These are phyloP conservation scores for Anhinga anhinga DNA, from an alignment of 2,113 vertebrate species.

Conservation along the genomic window DNA sequence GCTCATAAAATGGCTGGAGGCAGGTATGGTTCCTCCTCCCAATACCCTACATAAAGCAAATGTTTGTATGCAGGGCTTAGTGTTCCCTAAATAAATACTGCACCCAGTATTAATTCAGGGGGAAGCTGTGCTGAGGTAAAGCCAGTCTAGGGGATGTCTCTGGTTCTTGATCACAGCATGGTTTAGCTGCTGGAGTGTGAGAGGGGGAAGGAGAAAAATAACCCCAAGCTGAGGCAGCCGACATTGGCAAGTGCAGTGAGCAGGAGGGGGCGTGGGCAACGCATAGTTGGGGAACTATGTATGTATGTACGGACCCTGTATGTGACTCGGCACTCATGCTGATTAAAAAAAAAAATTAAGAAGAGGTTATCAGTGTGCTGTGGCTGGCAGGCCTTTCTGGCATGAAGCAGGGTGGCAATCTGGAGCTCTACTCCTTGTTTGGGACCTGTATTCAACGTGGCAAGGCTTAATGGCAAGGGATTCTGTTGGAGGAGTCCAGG, in stretches of 20 bases:
- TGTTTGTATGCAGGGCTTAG: background rate
- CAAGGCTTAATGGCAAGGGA: background rate
- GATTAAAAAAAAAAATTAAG: background rate
- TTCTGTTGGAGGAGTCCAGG: background rate
- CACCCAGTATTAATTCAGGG: background rate
- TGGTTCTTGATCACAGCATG: background rate
- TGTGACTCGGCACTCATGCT: background rate
- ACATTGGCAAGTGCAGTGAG: background rate
- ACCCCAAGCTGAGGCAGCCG: background rate
- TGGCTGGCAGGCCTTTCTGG: background rate
- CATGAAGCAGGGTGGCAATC: background rate
- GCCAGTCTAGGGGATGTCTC: background rate
- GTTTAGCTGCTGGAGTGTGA: background rate
- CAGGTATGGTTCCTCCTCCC: background rate
- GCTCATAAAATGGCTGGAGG: background rate
- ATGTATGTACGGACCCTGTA: background rate
- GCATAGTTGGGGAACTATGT: background rate
- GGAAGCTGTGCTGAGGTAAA: background rate
- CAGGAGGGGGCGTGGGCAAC: background rate
- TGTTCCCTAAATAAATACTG: accelerated
- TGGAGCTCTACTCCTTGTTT: background rate
- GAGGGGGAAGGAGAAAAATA: background rate
- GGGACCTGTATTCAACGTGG: background rate
- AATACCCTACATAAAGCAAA: background rate
- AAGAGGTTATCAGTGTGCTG: background rate